Conservation (phyloP, 2,888 invertebrate species). For the Agrochola litura region DNA sequence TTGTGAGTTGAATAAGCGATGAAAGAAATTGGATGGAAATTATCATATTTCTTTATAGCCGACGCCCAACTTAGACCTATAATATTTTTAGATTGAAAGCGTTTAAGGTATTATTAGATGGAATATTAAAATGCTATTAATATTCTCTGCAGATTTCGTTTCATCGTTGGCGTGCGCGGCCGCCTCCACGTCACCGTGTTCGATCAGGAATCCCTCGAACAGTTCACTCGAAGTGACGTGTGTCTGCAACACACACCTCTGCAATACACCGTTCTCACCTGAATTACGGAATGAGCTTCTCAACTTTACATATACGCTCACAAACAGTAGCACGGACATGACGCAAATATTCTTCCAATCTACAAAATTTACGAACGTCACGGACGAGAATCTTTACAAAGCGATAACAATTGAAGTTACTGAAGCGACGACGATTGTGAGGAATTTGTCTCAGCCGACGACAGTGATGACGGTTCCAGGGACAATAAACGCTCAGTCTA, state of each 20-base stretch:
- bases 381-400: constrained; percentile 74
- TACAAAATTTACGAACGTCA: constrained; percentile 74
- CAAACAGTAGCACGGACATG: constrained; percentile 70
- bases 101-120: constrained; percentile 44
- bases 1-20: constrained; percentile 65
- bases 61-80: constrained; percentile 37
- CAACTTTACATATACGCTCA: constrained; percentile 72
- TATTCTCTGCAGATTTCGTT: constrained; percentile 78
- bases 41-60: constrained; percentile 65
- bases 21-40: constrained; percentile 63
- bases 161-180: constrained; percentile 79
- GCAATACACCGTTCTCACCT: constrained; percentile 81
- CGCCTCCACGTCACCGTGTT: constrained; percentile 72
- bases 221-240: constrained; percentile 78
- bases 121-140: constrained; percentile 56
- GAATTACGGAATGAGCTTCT: constrained; percentile 77
- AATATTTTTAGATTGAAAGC: constrained; percentile 55
- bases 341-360: constrained; percentile 77
- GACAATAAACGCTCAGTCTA: constrained; percentile 57
- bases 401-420: constrained; percentile 69
- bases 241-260: constrained; percentile 78
- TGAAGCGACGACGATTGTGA: constrained; percentile 50
- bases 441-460: constrained; percentile 63
- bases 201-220: constrained; percentile 72
- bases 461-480: constrained; percentile 59